phyloP scores from a whole-genome alignment of 2,888 invertebrate species.

The Eupithecia subfuscata region DNA sequence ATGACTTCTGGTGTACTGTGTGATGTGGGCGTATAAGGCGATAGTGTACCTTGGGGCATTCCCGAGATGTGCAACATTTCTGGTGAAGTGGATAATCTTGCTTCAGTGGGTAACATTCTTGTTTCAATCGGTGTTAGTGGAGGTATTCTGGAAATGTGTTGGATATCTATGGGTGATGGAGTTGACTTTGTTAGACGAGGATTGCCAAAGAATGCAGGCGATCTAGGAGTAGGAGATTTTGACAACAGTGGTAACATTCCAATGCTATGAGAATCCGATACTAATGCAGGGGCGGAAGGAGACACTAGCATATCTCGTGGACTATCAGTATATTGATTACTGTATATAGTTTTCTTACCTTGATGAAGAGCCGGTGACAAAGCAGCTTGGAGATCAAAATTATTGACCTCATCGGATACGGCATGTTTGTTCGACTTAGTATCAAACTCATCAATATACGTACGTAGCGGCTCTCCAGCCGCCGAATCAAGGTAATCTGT shows the following conservation, averaged over 20 bases:
- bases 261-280: conserved; percentile 46
- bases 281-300: conserved; percentile 35
- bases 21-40: conserved; percentile 33
- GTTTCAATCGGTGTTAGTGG: conserved; percentile 30
- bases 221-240: conserved; percentile 32
- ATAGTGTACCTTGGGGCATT: conserved; percentile 36
- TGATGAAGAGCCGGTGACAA: conserved; percentile 46
- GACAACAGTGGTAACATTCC: conserved; percentile 17
- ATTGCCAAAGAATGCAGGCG: conserved; percentile 16
- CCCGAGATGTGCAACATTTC: conserved; percentile 25
- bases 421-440: conserved; percentile 65
- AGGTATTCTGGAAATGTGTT: conserved; percentile 35
- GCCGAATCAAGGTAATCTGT: conserved; percentile 72
- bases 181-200: conserved; percentile 29
- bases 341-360: conserved; percentile 32
- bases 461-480: conserved; percentile 73
- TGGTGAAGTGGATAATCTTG: conserved; percentile 28
- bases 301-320: conserved; percentile 28
- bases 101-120: conserved; percentile 30
- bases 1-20: conserved; percentile 54
- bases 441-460: conserved; percentile 78
- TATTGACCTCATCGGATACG: conserved; percentile 47
- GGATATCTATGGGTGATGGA: conserved; percentile 39
- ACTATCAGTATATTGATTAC: conserved; percentile 25
- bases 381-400: conserved; percentile 46